phyloP scores from a whole-genome alignment of 1,140 invertebrate genomes.

The Dryas iulia region DNA sequence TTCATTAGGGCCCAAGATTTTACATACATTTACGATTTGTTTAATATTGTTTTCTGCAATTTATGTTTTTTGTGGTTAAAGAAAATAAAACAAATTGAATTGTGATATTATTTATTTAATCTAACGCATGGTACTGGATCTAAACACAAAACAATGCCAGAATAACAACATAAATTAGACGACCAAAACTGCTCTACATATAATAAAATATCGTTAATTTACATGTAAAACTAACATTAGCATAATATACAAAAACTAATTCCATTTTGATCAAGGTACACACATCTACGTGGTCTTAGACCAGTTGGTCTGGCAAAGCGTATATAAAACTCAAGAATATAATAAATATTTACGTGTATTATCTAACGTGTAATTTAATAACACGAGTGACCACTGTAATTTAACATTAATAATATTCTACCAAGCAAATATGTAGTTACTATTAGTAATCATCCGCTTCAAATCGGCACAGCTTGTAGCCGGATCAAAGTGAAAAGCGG shows the following conservation, averaged over 20 bases:
- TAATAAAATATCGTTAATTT: neutral
- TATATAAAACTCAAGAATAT: neutral
- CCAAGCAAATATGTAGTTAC: neutral
- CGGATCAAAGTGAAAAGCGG: neutral
- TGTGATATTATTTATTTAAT: slow-evolving; percentile 66
- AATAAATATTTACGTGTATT: neutral
- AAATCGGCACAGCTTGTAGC: neutral
- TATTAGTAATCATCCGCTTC: neutral
- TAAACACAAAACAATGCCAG: neutral
- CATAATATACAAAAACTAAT: neutral
- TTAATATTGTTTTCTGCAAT: too few relatives aligned
- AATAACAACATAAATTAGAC: neutral
- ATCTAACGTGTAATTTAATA: neutral
- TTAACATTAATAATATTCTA: neutral
- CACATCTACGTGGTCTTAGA: neutral
- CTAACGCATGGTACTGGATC: slow-evolving; percentile 42
- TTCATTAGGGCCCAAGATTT: too few relatives aligned
- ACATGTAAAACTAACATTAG: neutral
- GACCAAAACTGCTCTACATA: neutral
- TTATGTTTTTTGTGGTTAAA: too few relatives aligned
- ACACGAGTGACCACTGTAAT: neutral
- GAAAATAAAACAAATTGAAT: slow-evolving; percentile 28
- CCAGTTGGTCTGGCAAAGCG: neutral
- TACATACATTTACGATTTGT: too few relatives aligned
- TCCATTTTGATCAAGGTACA: neutral